Evolutionary conservation across 2,888 invertebrate species (phyloP), one percentile per base, ranked within the genome.

Genomic region (Gisinianus flammeolus): DNA sequence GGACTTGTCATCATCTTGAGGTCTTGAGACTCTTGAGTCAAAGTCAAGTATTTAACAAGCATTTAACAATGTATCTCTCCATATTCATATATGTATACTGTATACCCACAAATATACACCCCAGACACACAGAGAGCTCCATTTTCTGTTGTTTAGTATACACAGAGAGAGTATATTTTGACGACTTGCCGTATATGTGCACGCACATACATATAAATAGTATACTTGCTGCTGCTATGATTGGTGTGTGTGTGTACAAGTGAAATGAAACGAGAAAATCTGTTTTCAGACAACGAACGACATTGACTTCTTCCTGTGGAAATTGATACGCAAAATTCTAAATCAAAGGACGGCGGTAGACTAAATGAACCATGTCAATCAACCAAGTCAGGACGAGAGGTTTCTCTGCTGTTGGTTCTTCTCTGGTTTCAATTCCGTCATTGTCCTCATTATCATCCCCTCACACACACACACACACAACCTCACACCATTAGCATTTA

Each of bases 291-390:
- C 35, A 8, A 12, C 5, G 35, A 12, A 75, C 76, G 76, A 69
- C 76, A 76, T 76, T 76, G 76, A 76, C 76, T 76, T 69, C 35
- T 76, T 76, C 76, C 76, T 76, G 69, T 76, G 69, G 76, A 76
- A 69, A 35, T 58, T 76, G 76, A 76, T 76, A 76, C 68, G 76
- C 69, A 76, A 76, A 76, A 66, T 52, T 33, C 24, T 44, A 66
- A 71, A 69, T 76, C 62, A 76, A 76, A 76, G 76, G 76, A 68
- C 69, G 28, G 76, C 69, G 76, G 74, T 67, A 22, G 22, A 67
- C n/a, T 66, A 66, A 67, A 67, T 66, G 67, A 67, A 75, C 74
- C 66, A 52, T 67, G 66, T 67, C 66, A 67, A 44, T 33, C 67
- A 76, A n/a, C n/a, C 12, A 68, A 69, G 54, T 62, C 69, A 76